These are phyloP conservation scores for Eurystomus gularis DNA, from an alignment of 2,113 vertebrate species.

Conservation along the genomic window DNA sequence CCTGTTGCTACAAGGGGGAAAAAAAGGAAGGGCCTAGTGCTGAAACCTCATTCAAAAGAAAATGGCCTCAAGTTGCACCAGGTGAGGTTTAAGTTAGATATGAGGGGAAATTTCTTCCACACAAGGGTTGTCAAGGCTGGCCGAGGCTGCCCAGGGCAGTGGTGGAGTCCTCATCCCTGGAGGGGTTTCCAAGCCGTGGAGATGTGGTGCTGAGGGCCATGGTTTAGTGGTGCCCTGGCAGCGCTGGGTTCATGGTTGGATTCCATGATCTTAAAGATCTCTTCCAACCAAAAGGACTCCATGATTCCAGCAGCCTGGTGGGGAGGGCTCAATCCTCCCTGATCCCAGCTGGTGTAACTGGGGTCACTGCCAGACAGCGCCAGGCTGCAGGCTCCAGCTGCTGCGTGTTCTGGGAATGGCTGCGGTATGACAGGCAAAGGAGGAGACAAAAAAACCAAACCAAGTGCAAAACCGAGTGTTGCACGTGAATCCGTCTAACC, in stretches of 20 bases:
- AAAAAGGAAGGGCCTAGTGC: neutral
- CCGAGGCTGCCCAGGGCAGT: too few species aligned
- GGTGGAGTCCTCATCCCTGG: too few species aligned
- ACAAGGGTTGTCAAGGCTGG: too few species aligned
- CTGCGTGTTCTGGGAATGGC: rapidly evolving
- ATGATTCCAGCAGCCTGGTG: neutral
- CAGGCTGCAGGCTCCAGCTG: neutral
- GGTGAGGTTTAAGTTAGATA: too few species aligned
- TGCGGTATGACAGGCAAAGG: neutral
- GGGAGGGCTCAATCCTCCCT: neutral
- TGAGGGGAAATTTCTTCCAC: too few species aligned
- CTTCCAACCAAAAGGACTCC: too few species aligned
- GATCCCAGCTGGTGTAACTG: neutral
- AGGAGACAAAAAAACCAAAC: neutral
- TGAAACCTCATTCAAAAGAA: neutral
- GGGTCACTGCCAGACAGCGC: neutral
- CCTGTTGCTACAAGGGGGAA: neutral
- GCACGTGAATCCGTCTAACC: neutral
- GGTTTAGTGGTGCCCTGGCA: too few species aligned
- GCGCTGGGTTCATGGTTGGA: too few species aligned
- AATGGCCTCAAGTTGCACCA: too few species aligned
- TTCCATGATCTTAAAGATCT: too few species aligned
- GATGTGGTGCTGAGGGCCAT: too few species aligned
- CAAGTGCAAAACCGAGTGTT: neutral
- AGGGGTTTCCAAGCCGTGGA: too few species aligned